Evolutionary conservation across 2,888 invertebrate species (phyloP), one percentile per base, ranked within the genome.

Genomic region (Melinaea menophilus): DNA sequence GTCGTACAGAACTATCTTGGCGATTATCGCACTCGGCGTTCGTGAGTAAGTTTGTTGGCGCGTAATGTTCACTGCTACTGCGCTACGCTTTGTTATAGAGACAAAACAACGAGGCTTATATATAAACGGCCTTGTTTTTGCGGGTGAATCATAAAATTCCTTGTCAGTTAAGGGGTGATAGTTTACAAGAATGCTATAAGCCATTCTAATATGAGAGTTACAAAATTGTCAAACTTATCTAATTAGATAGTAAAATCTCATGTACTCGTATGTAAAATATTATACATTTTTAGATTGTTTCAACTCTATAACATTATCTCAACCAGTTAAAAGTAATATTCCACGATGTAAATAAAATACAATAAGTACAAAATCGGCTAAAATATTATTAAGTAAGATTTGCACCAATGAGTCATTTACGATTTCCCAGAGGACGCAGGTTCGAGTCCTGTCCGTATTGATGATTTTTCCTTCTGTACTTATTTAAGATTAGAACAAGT

Each of bases 1-100:
- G 72, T 74, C 73, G 60, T 69, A 71, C 71, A 70, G 67, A 74
- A 78, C 70, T 72, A 71, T 68, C 69, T 66, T 65, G 56, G 66
- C 60, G 69, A 69, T 69, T 67, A 70, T 67, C 71, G 59, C 57
- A 13, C 70, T 55, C 61, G 57, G 54, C 58, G 67, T 59, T 63
- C 51, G 33, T 65, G 63, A 62, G 61, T 59, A 69, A 69, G 66
- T 70, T 71, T 68, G 61, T 60, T 63, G 65, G 67, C 62, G 68
- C 33, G 56, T 62, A 69, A 65, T 67, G 56, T 65, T 65, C 63
- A 48, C 59, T 61, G 55, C 56, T 55, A 62, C 58, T 57, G 62
- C 58, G 62, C 62, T 64, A 55, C 62, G 45, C 61, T 62, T 59
- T 63, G 62, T 65, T 63, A 62, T 67, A 62, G 62, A 67, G 61